Conservation (phyloP, 2,888 invertebrate genomes). For the Amphiduros pacificus region DNA sequence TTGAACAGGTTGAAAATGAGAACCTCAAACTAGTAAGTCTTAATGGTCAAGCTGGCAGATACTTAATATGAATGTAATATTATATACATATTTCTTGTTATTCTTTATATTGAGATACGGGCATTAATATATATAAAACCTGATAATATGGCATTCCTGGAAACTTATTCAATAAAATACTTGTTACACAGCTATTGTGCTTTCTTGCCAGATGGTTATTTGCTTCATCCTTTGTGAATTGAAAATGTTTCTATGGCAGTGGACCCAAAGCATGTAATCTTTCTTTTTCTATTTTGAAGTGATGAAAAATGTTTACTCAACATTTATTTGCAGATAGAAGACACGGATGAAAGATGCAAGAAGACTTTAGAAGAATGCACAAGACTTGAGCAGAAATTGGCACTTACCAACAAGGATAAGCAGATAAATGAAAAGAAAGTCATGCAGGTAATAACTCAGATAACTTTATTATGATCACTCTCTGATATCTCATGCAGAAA, state of each 20-base stretch:
- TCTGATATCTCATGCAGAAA: neutral
- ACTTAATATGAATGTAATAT: no score
- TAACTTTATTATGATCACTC: neutral
- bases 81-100: no score
- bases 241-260: no score
- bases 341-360: slow-evolving; percentile 20
- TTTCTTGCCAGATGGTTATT: no score
- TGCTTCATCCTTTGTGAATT: no score
- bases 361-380: slow-evolving; percentile 23
- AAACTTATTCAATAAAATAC: no score
- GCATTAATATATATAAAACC: no score
- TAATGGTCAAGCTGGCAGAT: no score
- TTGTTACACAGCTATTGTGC: no score
- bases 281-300: neutral
- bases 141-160: no score
- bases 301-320: neutral
- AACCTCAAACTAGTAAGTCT: slow-evolving; percentile 40
- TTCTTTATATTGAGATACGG: no score
- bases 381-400: slow-evolving; percentile 22
- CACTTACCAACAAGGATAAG: slow-evolving; percentile 25
- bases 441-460: slow-evolving; percentile 38
- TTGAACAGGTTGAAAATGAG: slow-evolving; percentile 61
- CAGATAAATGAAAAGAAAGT: slow-evolving; percentile 39
- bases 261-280: no score
- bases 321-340: slow-evolving; percentile 24